Base-by-base conservation (phyloP, 2,888 invertebrate species). In the Bhutanitis thaidina region DNA sequence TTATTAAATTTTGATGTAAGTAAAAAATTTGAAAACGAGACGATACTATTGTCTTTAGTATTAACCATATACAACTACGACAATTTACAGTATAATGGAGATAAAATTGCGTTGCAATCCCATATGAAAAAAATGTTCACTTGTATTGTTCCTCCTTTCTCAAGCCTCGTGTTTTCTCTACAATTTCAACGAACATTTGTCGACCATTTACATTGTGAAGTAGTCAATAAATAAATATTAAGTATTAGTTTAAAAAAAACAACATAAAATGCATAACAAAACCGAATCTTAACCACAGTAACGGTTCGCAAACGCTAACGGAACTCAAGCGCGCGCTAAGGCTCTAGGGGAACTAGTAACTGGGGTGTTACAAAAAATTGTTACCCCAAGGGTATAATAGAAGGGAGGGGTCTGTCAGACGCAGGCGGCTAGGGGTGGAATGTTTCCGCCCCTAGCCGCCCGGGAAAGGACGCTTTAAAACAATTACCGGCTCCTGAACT, bases 301-400 rank as follows among this genome's bases (percentile, higher is more conserved):
- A 14, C 44, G 32, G 34, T 27, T 39, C 38, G 50, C 29, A 15
- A 44, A 35, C 32, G 44, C 38, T 38, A 25, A 44, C 39, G 39
- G 37, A 47, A 45, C 34, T 14, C 25, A 27, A 47, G 48, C 44
- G 43, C 43, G 37, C 46, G 43, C 47, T 51, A 35, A 25, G 37
- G 34, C 39, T 49, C 47, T 39, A 49, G 61, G 60, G 60, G 58
- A 53, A 54, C 52, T 54, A 37, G 52, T 43, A 49, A 47, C 41
- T 52, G 62, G 80, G 79, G 83, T 81, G 83, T 81, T 80, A 81
- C 81, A 83, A 84, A 84, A 84, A 84, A 81, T 71, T 70, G 72
- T 68, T 75, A 74, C 80, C 80, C 77, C 71, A 53, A 66, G 76
- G 72, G 69, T 62, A 63, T 63, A 65, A 65, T 65, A 61, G 60